A percentile compares a stretch with the other conserved stretches of the same genome.
phyloP scores from a whole-genome alignment of 2,888 invertebrate species.

The Drosophila vallismaia region DNA sequence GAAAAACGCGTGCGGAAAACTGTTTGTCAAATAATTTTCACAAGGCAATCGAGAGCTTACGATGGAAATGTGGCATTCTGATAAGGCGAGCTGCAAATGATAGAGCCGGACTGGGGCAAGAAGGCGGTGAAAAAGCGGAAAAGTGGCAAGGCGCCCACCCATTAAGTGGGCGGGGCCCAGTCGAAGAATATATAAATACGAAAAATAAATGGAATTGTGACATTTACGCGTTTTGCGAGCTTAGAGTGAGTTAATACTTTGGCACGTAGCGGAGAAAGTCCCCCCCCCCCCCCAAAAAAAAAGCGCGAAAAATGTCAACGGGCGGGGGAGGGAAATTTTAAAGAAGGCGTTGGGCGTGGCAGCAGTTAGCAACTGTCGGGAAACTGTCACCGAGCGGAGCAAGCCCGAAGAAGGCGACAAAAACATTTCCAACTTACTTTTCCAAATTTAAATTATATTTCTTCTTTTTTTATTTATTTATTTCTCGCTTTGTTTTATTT shows the following conservation, averaged over 20 bases:
- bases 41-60: slow-evolving; percentile 39
- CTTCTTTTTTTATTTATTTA: slow-evolving; percentile 29
- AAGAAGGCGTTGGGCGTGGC: slow-evolving; percentile 9
- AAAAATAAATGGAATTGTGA: slow-evolving; percentile 76
- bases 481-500: slow-evolving; percentile 3
- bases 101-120: slow-evolving; percentile 7
- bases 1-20: slow-evolving; percentile 66
- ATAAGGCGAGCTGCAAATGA: slow-evolving; percentile 41
- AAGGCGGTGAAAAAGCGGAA: background rate
- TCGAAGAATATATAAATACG: slow-evolving; percentile 60
- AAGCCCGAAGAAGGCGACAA: slow-evolving; percentile 33
- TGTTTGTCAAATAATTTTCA: slow-evolving; percentile 77
- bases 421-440: slow-evolving; percentile 70
- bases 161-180: slow-evolving; percentile 50
- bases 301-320: background rate
- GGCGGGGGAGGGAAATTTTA: background rate
- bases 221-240: slow-evolving; percentile 74
- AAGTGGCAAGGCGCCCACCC: slow-evolving; percentile 15
- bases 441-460: slow-evolving; percentile 75
- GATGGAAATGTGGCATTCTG: slow-evolving; percentile 50
- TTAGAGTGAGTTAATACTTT: slow-evolving; percentile 74
- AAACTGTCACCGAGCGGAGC: slow-evolving; percentile 56
- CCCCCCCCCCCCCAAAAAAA: slow-evolving; percentile 4
- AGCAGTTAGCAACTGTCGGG: slow-evolving; percentile 30
- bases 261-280: slow-evolving; percentile 59